Percentiles rank a stretch among this genome's conserved stretches.
Evolutionary conservation across 2,888 invertebrate species (phyloP).

Genomic region (Tethea ocularis): DNA sequence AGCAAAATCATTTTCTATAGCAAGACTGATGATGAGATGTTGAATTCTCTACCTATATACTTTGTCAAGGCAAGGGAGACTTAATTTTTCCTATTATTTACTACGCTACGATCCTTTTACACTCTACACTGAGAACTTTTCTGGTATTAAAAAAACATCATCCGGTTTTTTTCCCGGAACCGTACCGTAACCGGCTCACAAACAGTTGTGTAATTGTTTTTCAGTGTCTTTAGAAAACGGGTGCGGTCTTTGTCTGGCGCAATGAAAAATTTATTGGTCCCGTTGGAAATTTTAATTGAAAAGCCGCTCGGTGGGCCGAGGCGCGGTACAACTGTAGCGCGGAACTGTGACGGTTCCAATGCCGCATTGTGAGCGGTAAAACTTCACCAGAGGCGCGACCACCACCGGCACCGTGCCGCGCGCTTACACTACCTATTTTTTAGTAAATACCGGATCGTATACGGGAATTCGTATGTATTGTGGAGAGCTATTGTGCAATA

Average conservation of each 20-base stretch:
- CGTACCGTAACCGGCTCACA: not conserved
- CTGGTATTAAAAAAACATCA: not conserved
- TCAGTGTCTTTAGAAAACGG: slow-evolving; percentile 31
- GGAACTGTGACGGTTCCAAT: slow-evolving; percentile 10
- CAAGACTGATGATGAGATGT: too few species aligned
- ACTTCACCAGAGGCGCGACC: slow-evolving; percentile 10
- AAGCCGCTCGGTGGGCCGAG: slow-evolving; percentile 3
- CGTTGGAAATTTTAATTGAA: slow-evolving; percentile 59
- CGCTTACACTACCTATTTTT: not conserved
- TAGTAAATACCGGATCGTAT: not conserved
- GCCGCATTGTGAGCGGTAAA: slow-evolving; percentile 11
- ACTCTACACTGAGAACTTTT: not conserved
- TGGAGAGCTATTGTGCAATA: not conserved
- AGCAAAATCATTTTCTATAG: too few species aligned
- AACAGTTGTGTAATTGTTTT: not conserved
- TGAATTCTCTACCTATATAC: too few species aligned
- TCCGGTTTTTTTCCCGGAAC: not conserved
- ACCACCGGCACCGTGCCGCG: not conserved
- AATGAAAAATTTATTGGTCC: slow-evolving; percentile 74
- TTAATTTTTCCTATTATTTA: not conserved
- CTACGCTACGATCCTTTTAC: not conserved
- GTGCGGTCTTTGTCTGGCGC: slow-evolving; percentile 56
- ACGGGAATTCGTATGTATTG: not conserved
- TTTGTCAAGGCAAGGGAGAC: too few species aligned
- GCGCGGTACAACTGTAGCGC: slow-evolving; percentile 13